Conservation (phyloP, 1,140 invertebrate species). For the Meloidogyne exigua region DNA sequence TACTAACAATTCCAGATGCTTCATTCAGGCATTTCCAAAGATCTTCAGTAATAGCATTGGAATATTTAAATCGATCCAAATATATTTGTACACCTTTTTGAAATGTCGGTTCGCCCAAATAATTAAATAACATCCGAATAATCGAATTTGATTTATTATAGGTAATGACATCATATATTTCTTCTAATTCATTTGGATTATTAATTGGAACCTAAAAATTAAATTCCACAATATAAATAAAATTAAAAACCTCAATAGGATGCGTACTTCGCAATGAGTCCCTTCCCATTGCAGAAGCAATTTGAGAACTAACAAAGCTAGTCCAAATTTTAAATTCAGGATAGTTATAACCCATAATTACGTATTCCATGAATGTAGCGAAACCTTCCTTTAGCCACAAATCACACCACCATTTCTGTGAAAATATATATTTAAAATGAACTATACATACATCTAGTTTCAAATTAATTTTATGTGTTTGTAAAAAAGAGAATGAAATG, state of each 20-base stretch:
- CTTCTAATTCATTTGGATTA: conserved; percentile 52
- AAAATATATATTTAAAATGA: no score
- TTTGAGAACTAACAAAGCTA: conserved; percentile 72
- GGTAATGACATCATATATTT: conserved; percentile 66
- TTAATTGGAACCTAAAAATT: conserved; percentile 63
- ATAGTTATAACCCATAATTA: conserved; percentile 67
- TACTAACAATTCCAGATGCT: conserved; percentile 74
- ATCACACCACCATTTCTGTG: conserved; percentile 68
- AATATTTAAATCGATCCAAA: conserved; percentile 81
- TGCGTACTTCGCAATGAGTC: conserved; percentile 46
- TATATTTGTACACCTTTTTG: conserved; percentile 91
- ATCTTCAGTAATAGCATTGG: conserved; percentile 88
- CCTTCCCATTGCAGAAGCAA: conserved; percentile 28
- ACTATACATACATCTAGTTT: no score
- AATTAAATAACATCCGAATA: conserved; percentile 92
- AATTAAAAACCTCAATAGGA: conserved; percentile 45
- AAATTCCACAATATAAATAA: background rate
- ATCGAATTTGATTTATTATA: conserved; percentile 73
- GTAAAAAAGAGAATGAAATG: no score
- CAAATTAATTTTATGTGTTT: no score
- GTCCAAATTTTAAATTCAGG: conserved; percentile 68
- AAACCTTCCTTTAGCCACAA: conserved; percentile 65
- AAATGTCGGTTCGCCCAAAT: conserved; percentile 87
- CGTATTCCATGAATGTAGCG: conserved; percentile 66
- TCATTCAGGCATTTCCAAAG: conserved; percentile 86